Conservation (phyloP, 2,888 invertebrate species). For the Oscheius sp. region DNA sequence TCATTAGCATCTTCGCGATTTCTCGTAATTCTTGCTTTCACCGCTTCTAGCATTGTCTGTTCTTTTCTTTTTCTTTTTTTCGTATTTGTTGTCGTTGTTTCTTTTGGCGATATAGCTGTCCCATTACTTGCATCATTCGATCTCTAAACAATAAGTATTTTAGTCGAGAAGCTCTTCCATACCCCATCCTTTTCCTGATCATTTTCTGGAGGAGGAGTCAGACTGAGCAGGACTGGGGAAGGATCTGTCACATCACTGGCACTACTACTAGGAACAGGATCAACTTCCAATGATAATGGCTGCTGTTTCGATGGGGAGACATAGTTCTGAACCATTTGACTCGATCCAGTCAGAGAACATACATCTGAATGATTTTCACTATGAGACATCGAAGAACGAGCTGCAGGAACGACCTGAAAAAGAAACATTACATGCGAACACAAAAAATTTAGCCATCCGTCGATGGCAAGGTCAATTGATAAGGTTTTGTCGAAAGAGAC, state of each 20-base stretch:
- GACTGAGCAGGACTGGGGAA: slow-evolving; percentile 4
- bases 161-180: no score
- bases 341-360: no score
- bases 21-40: slow-evolving; percentile 15
- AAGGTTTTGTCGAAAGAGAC: no score
- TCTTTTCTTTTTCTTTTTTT: neutral
- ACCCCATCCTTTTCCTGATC: neutral
- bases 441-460: no score
- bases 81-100: neutral
- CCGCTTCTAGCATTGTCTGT: neutral
- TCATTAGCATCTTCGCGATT: slow-evolving; percentile 23
- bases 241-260: slow-evolving; percentile 23
- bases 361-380: no score
- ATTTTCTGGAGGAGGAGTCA: slow-evolving; percentile 12
- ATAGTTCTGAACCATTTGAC: no score
- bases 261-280: slow-evolving; percentile 21
- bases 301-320: no score
- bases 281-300: neutral
- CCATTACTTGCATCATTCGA: neutral
- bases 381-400: no score
- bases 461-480: no score
- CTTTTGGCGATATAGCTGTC: neutral
- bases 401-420: no score
- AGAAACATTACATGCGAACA: no score
- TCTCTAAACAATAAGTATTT: neutral